Evolutionary conservation across 2,888 invertebrate species (phyloP).

Genomic region (Brachynemurus nebulosus): DNA sequence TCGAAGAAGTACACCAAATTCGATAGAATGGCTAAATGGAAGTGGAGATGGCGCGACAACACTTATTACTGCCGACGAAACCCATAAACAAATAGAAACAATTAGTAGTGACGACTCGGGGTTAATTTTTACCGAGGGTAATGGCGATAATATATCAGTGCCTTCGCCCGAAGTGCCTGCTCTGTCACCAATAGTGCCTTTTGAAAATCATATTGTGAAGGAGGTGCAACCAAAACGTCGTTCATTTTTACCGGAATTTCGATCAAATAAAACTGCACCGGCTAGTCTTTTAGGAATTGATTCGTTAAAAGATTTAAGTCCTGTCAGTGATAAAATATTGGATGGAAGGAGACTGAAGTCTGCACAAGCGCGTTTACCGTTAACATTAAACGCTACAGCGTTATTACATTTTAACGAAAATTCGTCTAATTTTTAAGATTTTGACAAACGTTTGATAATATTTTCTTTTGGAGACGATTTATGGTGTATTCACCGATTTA

Average conservation of each 20-base stretch:
- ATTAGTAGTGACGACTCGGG: background rate
- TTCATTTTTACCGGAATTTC: background rate
- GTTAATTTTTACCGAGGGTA: constrained; percentile 14
- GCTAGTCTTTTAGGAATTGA: constrained; percentile 18
- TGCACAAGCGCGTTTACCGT: constrained; percentile 3
- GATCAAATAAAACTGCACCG: constrained; percentile 27
- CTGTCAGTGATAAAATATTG: background rate
- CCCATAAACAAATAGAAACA: too few species aligned
- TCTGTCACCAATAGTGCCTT: background rate
- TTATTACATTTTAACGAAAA: too few species aligned
- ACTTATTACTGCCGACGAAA: constrained; percentile 12
- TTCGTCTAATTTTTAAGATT: too few species aligned
- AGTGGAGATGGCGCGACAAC: constrained; percentile 9
- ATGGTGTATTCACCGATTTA: too few species aligned
- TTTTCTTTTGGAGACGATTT: too few species aligned
- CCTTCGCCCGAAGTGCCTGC: background rate
- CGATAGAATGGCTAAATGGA: constrained; percentile 8
- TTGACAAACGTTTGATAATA: too few species aligned
- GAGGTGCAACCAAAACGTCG: background rate
- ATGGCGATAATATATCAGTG: background rate
- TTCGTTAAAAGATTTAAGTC: constrained; percentile 2
- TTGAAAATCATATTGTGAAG: background rate
- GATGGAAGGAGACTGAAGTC: constrained; percentile 3
- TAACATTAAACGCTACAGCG: constrained; percentile 8
- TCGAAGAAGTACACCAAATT: constrained; percentile 18